Evolutionary conservation across 2,888 invertebrate species (phyloP), one percentile per base, ranked within the genome.

Genomic region (Agapostemon virescens): DNA sequence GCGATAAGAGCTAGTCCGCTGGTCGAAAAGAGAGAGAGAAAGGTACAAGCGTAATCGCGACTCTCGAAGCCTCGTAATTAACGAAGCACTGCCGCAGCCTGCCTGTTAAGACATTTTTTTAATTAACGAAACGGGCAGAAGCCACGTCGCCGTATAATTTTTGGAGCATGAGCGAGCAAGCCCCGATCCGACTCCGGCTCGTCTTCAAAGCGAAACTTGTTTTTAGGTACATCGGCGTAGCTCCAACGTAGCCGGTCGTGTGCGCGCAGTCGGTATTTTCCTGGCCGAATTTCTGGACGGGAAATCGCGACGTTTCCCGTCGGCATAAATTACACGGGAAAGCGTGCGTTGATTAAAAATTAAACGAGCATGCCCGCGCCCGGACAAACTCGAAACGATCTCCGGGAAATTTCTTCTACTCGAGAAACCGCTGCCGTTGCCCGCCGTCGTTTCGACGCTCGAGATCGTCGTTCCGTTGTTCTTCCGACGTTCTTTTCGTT

Each of bases 161-260:
- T 55, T 69, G 20, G 69, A 20, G 69, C 69, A 40, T 58, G 52
- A 52, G 13, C 23, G 26, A 69, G 26, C 20, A 23, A 1, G 20
- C 5, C 33, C n/a, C 23, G 36, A 11, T 7, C 17, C 26, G 23
- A 52, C 69, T 20, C 17, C 26, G 26, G 38, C 26, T 20, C 20
- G 38, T 38, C 69, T 15, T 58, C 69, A 58, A 69, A 58, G 55
- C 55, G 69, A 69, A 69, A 69, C 55, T 69, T 55, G 69, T 40
- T 69, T 69, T 69, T 17, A n/a, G n/a, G n/a, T n/a, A n/a, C 69
- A 38, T 55, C 55, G 55, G 55, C 38, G 40, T 58, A 69, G 38
- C 26, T 38, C 52, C 33, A n/a, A 13, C 30, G 20, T 11, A 26
- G 36, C 20, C 55, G 13, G 52, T 11, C 38, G 13, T 40, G 26